Evolutionary conservation across 2,113 vertebrate species (phyloP).

Genomic region (Scortum barcoo): DNA sequence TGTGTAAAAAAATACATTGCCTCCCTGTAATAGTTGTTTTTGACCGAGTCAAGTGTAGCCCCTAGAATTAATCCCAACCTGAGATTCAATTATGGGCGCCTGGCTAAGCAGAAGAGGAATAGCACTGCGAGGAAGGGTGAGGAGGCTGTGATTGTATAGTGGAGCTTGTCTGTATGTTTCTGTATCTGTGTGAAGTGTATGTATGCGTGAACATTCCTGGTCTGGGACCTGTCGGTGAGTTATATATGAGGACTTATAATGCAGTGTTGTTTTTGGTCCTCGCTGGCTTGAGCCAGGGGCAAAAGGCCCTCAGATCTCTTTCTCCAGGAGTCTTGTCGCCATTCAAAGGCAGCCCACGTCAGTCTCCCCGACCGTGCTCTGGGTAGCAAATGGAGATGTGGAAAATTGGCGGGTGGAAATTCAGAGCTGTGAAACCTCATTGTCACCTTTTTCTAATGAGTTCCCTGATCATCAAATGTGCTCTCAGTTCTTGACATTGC

Average conservation of each 20-base stretch:
- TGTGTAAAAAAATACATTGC: constrained; percentile 99
- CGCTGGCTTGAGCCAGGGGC: constrained; percentile 45
- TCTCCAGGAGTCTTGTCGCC: constrained; percentile 31
- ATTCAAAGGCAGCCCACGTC: constrained; percentile 75
- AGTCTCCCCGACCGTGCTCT: constrained; percentile 55
- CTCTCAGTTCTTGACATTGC: constrained; percentile 74
- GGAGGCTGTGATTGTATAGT: constrained; percentile 55
- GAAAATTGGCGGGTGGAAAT: constrained; percentile 76
- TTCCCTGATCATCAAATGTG: constrained; percentile 77
- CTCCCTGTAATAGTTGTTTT: constrained; percentile 98
- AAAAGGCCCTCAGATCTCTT: constrained; percentile 44
- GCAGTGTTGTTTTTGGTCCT: constrained; percentile 36
- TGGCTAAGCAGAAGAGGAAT: constrained; percentile 84
- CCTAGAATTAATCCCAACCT: constrained; percentile 99
- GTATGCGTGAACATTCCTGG: constrained; percentile 62
- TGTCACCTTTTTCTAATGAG: constrained; percentile 89
- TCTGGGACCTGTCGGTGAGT: constrained; percentile 42
- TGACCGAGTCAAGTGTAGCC: constrained; percentile 99
- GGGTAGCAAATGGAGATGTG: constrained; percentile 68
- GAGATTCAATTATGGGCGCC: constrained; percentile 98
- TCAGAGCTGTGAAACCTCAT: constrained; percentile 84
- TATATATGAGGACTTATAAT: constrained; percentile 42
- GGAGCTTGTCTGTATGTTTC: constrained; percentile 49
- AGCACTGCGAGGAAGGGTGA: constrained; percentile 54
- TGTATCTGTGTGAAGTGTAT: constrained; percentile 62